These are phyloP conservation scores for Gymnobelideus leadbeateri DNA, from an alignment of 2,113 vertebrate species.

Conservation along the genomic window DNA sequence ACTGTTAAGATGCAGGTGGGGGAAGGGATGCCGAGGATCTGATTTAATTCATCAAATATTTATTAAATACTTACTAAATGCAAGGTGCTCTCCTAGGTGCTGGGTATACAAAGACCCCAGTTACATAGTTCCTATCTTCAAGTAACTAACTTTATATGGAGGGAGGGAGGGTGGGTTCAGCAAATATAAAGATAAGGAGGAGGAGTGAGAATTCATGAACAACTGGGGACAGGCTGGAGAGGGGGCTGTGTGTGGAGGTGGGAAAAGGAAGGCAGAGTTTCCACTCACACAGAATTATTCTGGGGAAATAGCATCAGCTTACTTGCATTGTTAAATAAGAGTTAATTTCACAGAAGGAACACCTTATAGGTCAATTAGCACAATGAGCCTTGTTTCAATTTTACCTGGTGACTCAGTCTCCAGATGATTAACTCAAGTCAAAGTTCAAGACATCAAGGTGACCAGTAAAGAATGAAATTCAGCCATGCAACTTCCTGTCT, in stretches of 20 bases:
- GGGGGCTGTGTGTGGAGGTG: background rate
- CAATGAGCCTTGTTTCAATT: background rate
- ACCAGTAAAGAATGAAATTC: background rate
- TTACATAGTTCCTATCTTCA: background rate
- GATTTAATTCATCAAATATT: background rate
- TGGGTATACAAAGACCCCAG: background rate
- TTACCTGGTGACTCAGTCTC: background rate
- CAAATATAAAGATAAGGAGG: background rate
- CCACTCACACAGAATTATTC: background rate
- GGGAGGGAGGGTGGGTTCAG: background rate
- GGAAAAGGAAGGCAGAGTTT: background rate
- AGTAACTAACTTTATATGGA: background rate
- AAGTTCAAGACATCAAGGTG: background rate
- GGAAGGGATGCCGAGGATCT: background rate
- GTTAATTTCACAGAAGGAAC: background rate
- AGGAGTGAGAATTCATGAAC: background rate
- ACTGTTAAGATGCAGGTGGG: slow-evolving; percentile 5
- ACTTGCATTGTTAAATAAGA: background rate
- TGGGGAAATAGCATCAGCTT: background rate
- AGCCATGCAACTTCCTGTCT: background rate
- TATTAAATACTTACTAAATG: background rate
- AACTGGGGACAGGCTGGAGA: background rate
- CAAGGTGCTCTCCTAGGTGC: background rate
- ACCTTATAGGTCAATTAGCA: background rate
- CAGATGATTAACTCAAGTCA: background rate